These are phyloP conservation scores for Tauraco hartlaubi DNA, from an alignment of 2,797 vertebrate genomes.

Conservation along the genomic window DNA sequence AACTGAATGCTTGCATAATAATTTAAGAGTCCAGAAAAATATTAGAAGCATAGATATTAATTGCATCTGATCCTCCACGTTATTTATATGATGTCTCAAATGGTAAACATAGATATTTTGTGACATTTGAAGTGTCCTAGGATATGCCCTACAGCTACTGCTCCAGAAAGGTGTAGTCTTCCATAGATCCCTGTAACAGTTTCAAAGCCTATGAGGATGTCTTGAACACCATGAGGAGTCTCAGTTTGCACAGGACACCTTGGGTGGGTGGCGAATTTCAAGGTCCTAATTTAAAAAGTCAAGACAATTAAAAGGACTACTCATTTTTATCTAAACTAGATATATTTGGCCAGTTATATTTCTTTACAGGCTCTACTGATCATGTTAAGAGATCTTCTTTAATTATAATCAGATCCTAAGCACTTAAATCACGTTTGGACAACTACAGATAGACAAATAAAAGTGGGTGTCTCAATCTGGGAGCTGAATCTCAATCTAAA, in stretches of 20 bases:
- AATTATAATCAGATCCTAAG: not conserved
- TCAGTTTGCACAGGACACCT: not conserved
- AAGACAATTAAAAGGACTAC: not conserved
- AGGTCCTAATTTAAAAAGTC: not conserved
- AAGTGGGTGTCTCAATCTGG: not conserved
- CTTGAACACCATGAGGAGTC: not conserved
- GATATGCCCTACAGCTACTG: not conserved
- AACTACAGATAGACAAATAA: not conserved
- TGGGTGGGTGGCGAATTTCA: not conserved
- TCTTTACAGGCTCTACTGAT: not conserved
- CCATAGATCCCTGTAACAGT: not conserved
- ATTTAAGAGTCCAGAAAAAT: not conserved
- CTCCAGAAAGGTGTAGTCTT: not conserved
- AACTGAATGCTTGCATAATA: not conserved
- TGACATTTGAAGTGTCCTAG: not conserved
- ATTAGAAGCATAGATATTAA: not conserved
- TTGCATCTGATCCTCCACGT: not conserved
- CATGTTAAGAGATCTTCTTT: not conserved
- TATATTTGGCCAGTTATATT: not conserved
- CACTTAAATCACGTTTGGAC: not conserved
- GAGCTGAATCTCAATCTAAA: not conserved
- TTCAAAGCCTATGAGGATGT: not conserved
- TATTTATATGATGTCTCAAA: not conserved
- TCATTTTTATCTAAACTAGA: not conserved
- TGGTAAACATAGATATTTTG: not conserved